Evolutionary conservation across 2,888 invertebrate genomes (phyloP).

Genomic region (Julus scandinavius): DNA sequence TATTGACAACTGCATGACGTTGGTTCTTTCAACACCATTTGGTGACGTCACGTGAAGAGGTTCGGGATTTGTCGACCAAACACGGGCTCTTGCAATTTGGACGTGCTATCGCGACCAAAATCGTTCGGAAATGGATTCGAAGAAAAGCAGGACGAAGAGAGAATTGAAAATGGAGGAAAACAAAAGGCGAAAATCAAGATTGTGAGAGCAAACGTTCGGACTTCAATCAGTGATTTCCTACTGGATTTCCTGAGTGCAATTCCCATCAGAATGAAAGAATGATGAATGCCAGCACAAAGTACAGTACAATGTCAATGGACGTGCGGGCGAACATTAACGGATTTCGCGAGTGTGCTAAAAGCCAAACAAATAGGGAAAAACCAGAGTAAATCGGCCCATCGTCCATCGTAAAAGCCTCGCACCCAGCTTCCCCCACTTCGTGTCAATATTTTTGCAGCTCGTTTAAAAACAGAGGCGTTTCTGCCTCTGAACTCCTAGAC

Average conservation of each 20-base stretch:
- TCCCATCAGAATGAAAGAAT: constrained; percentile 22
- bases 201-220: constrained; percentile 17
- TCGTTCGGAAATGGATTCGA: background rate
- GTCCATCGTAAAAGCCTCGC: constrained; percentile 1
- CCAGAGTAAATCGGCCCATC: background rate
- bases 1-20: too few species aligned
- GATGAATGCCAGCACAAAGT: background rate
- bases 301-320: background rate
- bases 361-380: background rate
- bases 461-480: constrained; percentile 30
- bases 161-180: constrained; percentile 42
- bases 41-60: background rate
- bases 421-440: background rate
- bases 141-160: background rate
- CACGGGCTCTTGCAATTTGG: background rate
- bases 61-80: background rate
- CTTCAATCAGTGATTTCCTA: constrained; percentile 44
- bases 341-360: background rate
- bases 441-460: constrained; percentile 25
- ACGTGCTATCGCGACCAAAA: too few species aligned
- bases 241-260: constrained; percentile 46
- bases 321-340: background rate
- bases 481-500: background rate
- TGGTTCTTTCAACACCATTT: background rate
- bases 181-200: constrained; percentile 39